These are phyloP conservation scores for Palaemon carinicauda DNA, from an alignment of 1,140 invertebrate genomes.

Conservation along the genomic window DNA sequence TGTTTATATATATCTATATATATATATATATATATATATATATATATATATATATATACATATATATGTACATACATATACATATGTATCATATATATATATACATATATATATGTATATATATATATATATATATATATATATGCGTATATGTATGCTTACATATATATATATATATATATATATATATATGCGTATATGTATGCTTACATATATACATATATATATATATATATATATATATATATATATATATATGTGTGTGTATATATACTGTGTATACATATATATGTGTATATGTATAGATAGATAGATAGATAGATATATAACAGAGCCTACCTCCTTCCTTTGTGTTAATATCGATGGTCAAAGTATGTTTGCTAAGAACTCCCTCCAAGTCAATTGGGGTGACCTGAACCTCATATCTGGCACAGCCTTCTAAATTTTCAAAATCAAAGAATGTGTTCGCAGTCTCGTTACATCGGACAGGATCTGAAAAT, in stretches of 20 bases:
- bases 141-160: too few species aligned
- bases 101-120: background rate
- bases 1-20: too few species aligned
- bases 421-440: constrained; percentile 26
- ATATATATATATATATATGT: too few species aligned
- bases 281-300: background rate
- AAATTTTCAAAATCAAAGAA: background rate
- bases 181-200: too few species aligned
- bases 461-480: background rate
- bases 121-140: too few species aligned
- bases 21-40: too few species aligned
- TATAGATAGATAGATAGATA: background rate
- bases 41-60: background rate
- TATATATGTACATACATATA: background rate
- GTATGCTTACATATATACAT: too few species aligned
- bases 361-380: background rate
- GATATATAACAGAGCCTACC: background rate
- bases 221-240: too few species aligned
- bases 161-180: too few species aligned
- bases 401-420: background rate
- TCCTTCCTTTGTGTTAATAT: constrained; percentile 13
- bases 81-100: background rate
- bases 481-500: background rate
- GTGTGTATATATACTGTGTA: background rate
- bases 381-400: background rate